Evolutionary conservation across 2,888 invertebrate genomes (phyloP).

Genomic region (Idaea dimidiata): DNA sequence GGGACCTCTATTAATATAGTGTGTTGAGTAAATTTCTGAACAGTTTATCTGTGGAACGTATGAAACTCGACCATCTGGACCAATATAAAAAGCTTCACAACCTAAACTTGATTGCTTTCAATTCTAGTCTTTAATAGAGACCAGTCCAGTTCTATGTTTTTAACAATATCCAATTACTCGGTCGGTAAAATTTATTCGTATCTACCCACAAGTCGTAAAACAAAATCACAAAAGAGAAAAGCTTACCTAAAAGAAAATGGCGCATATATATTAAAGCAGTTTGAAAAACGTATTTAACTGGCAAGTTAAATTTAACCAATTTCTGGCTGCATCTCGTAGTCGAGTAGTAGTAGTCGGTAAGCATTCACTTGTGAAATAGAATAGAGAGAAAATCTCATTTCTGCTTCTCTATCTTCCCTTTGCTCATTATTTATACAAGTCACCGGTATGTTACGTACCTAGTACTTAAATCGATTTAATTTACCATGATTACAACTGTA

Average conservation of each 20-base stretch:
- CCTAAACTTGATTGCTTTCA: too few species aligned
- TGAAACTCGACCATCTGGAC: too few species aligned
- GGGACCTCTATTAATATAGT: too few species aligned
- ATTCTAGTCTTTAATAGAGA: too few species aligned
- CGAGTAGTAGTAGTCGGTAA: too few species aligned
- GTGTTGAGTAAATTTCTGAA: too few species aligned
- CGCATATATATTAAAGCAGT: neutral
- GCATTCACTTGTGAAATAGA: slow-evolving; percentile 30
- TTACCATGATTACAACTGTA: too few species aligned
- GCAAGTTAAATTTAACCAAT: slow-evolving; percentile 26
- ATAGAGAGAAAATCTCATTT: slow-evolving; percentile 15
- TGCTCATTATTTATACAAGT: neutral
- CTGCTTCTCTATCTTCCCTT: neutral
- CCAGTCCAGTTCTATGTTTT: too few species aligned
- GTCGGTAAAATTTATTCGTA: too few species aligned
- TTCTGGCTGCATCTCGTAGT: slow-evolving; percentile 26
- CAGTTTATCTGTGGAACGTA: too few species aligned
- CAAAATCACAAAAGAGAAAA: neutral
- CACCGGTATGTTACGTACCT: neutral
- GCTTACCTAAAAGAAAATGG: neutral
- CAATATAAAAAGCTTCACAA: too few species aligned
- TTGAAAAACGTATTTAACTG: neutral
- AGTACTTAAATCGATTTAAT: neutral
- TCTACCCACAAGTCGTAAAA: neutral
- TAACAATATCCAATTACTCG: too few species aligned